Evolutionary conservation across 2,113 vertebrate genomes (phyloP).

Genomic region (Callipepla californica): DNA sequence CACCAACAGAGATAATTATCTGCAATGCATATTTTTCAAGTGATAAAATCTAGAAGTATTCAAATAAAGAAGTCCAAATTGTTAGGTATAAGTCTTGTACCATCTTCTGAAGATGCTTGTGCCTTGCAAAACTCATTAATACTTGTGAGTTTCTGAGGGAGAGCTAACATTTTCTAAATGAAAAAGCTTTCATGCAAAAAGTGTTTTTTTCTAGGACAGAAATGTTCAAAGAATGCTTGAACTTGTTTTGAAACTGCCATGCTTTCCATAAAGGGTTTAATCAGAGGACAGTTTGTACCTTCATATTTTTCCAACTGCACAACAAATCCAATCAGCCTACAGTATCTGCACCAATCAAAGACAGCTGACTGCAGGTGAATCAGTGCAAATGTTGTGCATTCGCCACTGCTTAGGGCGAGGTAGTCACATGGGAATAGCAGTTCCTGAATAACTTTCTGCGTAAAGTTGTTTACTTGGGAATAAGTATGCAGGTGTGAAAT

Average conservation of each 20-base stretch:
- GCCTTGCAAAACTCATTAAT: neutral
- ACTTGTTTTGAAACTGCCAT: neutral
- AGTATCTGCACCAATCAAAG: neutral
- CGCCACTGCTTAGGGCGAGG: neutral
- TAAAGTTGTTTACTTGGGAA: constrained; percentile 6
- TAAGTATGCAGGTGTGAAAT: constrained; percentile 17
- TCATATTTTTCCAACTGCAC: neutral
- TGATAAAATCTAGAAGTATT: neutral
- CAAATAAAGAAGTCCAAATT: neutral
- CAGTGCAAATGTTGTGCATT: neutral
- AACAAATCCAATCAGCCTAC: neutral
- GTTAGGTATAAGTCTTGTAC: neutral
- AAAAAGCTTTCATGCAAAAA: neutral
- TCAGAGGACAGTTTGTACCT: neutral
- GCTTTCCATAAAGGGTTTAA: neutral
- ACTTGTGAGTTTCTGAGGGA: neutral
- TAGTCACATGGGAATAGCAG: neutral
- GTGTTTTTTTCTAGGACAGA: neutral
- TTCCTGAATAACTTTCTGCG: neutral
- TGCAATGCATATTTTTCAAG: neutral
- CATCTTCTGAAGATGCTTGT: neutral
- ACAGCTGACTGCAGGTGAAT: neutral
- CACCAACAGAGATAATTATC: neutral
- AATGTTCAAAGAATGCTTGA: neutral
- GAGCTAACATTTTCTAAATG: neutral